Conservation (phyloP, 2,888 invertebrate genomes). For the Brachypalpus laphriformis region DNA sequence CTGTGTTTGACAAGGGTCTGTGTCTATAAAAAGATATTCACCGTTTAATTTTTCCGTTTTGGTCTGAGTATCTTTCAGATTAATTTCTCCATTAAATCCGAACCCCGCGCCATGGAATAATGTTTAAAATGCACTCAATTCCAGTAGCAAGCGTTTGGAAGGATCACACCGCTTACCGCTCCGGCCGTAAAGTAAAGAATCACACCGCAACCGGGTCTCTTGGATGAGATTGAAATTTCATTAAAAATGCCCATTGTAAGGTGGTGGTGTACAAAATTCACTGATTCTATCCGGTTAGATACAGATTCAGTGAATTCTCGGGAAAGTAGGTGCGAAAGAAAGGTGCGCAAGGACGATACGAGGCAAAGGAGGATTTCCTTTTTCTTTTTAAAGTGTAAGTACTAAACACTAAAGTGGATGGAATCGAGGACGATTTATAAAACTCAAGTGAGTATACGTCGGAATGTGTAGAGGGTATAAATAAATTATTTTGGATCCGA, state of each 20-base stretch:
- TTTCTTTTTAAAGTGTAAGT: slow-evolving; percentile 31
- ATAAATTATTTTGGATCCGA: slow-evolving; percentile 68
- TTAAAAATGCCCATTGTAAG: slow-evolving; percentile 59
- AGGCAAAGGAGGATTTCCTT: not conserved
- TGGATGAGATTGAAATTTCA: slow-evolving; percentile 64
- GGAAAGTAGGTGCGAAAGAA: not conserved
- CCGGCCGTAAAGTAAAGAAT: slow-evolving; percentile 14
- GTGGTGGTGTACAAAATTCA: slow-evolving; percentile 17
- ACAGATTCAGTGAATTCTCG: slow-evolving; percentile 8
- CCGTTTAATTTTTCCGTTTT: slow-evolving; percentile 46
- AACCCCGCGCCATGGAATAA: slow-evolving; percentile 7
- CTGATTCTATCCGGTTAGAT: slow-evolving; percentile 23
- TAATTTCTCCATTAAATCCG: slow-evolving; percentile 36
- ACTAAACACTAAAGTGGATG: slow-evolving; percentile 57
- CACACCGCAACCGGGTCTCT: slow-evolving; percentile 29
- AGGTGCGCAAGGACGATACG: not conserved
- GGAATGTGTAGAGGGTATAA: slow-evolving; percentile 57
- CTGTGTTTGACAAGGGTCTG: slow-evolving; percentile 35
- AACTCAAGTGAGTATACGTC: slow-evolving; percentile 55
- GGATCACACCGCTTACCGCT: not conserved
- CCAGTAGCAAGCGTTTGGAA: not conserved
- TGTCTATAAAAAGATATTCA: slow-evolving; percentile 27
- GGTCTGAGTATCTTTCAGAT: slow-evolving; percentile 33
- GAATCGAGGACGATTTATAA: slow-evolving; percentile 70
- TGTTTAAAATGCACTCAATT: slow-evolving; percentile 56